Base-by-base conservation (phyloP, 2,797 vertebrate species). In the Babyrousa celebensis region DNA sequence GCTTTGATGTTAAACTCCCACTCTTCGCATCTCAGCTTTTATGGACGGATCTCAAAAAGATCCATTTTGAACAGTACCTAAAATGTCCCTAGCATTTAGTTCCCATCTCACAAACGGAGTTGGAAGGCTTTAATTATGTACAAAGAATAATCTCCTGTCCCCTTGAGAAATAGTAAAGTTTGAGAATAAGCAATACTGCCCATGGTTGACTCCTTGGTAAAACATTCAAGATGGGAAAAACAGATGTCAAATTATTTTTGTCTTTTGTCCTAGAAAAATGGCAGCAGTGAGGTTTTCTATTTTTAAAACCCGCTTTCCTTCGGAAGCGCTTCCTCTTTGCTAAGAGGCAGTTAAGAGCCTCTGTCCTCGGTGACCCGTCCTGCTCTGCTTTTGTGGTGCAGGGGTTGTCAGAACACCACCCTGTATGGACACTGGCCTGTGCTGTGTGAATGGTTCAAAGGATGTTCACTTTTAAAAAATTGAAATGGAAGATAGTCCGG, bases 111-210 rank as follows among this genome's bases (percentile, higher is more conserved):
- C 32, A 95, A 68, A 85, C 7, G 0, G 12, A 87, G 54, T 83
- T 98, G 97, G 89, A 97, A 98, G 98, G 94, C 97, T 98, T 97
- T 98, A 98, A 98, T 98, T 97, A 95, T 71, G 68, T 10, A 0
- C 93, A 74, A 97, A 93, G 60, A 85, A 80, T 97, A 96, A 96
- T 97, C 70, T 97, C 94, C 32, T 62, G 48, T 95, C 68, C 40
- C 52, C 65, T 92, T 77, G 85, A 91, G 96, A 95, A 94, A 85
- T 82, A 85, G 63, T n/a, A 71, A 71, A 54, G 12, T 90, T 85
- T 84, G 68, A 78, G 60, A 95, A 79, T 91, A 89, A 97, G 80
- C 67, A 89, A 40, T 67, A 25, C 71, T 84, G 6, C 84, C 84
- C 90, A 78, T 75, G n/a, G 80, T 88, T 93, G 89, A 84, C 75